Evolutionary conservation across 1,140 invertebrate genomes (phyloP).

Genomic region (Brachionus rubens): DNA sequence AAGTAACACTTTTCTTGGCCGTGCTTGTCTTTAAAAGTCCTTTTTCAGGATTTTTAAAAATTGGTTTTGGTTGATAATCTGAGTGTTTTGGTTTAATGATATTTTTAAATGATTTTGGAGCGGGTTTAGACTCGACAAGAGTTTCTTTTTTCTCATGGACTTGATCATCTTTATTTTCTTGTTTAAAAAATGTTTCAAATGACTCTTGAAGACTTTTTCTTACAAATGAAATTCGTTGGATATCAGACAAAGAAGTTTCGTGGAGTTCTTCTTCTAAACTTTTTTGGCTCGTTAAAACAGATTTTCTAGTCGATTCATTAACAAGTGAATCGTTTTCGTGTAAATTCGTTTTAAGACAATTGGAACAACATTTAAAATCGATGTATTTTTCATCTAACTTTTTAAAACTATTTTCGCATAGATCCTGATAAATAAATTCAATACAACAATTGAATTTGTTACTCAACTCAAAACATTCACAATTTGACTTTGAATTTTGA

Average conservation of each 20-base stretch:
- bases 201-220: conserved; percentile 32
- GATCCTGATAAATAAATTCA: conserved; percentile 2
- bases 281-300: not conserved
- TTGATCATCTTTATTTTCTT: not conserved
- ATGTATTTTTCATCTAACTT: not conserved
- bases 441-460: conserved; percentile 21
- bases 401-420: not conserved
- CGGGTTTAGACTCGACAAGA: not conserved
- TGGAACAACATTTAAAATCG: not conserved
- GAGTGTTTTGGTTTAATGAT: not conserved
- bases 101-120: not conserved
- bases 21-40: not conserved
- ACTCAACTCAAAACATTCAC: not conserved
- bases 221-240: not conserved
- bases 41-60: not conserved
- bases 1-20: conserved; percentile 6
- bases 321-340: too few species aligned
- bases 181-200: not conserved
- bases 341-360: conserved; percentile 7
- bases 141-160: not conserved
- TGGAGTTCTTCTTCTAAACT: not conserved
- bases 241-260: not conserved
- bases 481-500: not conserved
- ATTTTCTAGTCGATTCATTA: not conserved
- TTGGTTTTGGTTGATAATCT: not conserved